phyloP scores from a whole-genome alignment of 2,888 invertebrate genomes.

The Nasonovia ribisnigri region DNA sequence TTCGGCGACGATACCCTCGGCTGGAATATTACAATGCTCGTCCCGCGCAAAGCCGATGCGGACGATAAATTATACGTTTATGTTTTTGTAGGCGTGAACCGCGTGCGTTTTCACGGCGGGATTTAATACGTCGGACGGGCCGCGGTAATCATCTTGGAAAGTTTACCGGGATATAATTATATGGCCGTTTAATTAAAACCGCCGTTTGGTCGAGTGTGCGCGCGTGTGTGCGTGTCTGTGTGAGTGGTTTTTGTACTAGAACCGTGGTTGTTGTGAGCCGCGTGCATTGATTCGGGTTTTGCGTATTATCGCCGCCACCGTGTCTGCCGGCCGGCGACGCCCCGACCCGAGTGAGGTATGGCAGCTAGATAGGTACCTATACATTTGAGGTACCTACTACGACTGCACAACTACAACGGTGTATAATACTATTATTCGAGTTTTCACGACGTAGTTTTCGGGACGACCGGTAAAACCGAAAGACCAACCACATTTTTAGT shows the following conservation, averaged over 20 bases:
- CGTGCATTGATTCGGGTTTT: slow-evolving; percentile 2
- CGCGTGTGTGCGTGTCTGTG: not conserved
- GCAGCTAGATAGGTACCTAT: not conserved
- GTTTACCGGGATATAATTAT: slow-evolving; percentile 62
- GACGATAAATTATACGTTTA: slow-evolving; percentile 59
- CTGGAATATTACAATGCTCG: not conserved
- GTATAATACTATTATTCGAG: too few relatives aligned
- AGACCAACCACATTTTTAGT: too few relatives aligned
- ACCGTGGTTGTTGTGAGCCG: not conserved
- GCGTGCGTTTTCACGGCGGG: slow-evolving; percentile 50
- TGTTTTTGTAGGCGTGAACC: slow-evolving; percentile 63
- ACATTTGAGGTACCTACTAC: too few relatives aligned
- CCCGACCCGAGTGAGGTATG: not conserved
- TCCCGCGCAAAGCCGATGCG: not conserved
- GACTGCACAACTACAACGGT: too few relatives aligned
- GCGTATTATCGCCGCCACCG: not conserved
- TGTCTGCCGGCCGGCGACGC: not conserved
- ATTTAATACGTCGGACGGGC: slow-evolving; percentile 44
- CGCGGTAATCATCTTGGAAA: slow-evolving; percentile 58
- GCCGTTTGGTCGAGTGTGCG: not conserved
- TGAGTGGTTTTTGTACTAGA: not conserved
- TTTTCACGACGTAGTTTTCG: too few relatives aligned
- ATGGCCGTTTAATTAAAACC: slow-evolving; percentile 63
- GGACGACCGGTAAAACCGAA: too few relatives aligned
- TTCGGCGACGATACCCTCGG: not conserved